Evolutionary conservation across 2,888 invertebrate species (phyloP), one percentile per base, ranked within the genome.

Genomic region (Suillia variegata): DNA sequence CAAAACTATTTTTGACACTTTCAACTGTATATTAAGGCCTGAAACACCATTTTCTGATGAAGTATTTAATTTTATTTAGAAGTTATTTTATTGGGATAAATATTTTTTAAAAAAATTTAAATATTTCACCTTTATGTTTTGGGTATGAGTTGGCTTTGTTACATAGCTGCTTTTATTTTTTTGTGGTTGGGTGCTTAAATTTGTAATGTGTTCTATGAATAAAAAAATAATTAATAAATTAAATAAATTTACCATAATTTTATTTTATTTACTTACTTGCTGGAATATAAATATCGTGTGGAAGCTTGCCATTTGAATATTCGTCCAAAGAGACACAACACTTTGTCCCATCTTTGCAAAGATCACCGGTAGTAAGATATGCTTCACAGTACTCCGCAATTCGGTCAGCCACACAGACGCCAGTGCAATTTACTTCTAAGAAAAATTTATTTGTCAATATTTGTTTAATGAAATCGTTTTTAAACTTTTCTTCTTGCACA

Each of bases 341-440:
- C 59, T 89, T 87, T 61, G 90, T 85, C 0, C 90, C 91, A 15
- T 87, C 81, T 69, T 89, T 88, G 79, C 95, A 94, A 2, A 93
- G 85, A 26, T 87, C 87, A 33, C 86, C 84, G 1, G 89, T 87
- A 53, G 89, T 89, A 53, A 94, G 83, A 68, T 93, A 91, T 0
- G 93, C 93, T 72, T 94, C 93, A 78, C 95, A 95, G 79, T 94
- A 94, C 74, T 90, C 89, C 0, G 93, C 89, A 62, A 94, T 88
- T 21, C 89, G 85, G 54, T 91, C 89, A 20, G 91, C 89, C 57
- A 94, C 92, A 75, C 95, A 95, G 6, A 93, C 90, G 2, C 94
- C 94, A 0, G 89, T 88, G 71, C 94, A 94, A 26, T 74, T 70
- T 52, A 76, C 78, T 66, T 64, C 69, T 69, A 49, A 13, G 55